Conservation (phyloP, 2,797 vertebrate species). For the Oreortyx pictus region DNA sequence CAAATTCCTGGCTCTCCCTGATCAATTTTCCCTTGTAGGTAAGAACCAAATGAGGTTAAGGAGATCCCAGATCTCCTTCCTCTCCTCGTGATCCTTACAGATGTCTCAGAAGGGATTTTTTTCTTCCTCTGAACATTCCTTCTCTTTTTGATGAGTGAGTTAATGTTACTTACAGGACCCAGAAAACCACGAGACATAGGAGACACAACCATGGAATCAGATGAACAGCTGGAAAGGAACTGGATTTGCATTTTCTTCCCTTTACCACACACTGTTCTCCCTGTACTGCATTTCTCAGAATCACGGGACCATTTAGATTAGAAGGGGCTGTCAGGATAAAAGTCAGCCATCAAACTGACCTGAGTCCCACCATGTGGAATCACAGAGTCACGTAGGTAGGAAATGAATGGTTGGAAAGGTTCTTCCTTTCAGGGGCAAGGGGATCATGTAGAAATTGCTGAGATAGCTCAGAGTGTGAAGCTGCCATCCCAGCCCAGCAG, state of each 20-base stretch:
- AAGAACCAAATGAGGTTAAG: neutral
- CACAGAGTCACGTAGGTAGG: neutral
- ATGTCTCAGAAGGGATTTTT: neutral
- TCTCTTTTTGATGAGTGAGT: neutral
- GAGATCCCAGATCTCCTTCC: neutral
- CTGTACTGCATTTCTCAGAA: neutral
- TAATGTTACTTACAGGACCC: neutral
- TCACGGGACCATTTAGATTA: neutral
- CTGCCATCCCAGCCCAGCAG: neutral
- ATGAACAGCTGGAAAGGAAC: neutral
- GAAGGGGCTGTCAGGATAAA: neutral
- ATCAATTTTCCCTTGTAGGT: neutral
- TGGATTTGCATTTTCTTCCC: neutral
- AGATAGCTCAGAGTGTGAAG: neutral
- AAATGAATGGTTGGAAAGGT: neutral
- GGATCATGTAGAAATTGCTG: constrained; percentile 2
- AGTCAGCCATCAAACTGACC: neutral
- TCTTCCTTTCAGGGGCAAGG: neutral
- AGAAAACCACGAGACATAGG: neutral
- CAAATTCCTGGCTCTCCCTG: neutral
- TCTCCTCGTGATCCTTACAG: constrained; percentile 10
- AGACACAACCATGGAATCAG: neutral
- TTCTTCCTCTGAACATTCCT: neutral
- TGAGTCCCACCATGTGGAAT: neutral
- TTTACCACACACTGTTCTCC: neutral